Evolutionary conservation across 2,113 vertebrate species (phyloP).

Genomic region (Trematocara marginatum): DNA sequence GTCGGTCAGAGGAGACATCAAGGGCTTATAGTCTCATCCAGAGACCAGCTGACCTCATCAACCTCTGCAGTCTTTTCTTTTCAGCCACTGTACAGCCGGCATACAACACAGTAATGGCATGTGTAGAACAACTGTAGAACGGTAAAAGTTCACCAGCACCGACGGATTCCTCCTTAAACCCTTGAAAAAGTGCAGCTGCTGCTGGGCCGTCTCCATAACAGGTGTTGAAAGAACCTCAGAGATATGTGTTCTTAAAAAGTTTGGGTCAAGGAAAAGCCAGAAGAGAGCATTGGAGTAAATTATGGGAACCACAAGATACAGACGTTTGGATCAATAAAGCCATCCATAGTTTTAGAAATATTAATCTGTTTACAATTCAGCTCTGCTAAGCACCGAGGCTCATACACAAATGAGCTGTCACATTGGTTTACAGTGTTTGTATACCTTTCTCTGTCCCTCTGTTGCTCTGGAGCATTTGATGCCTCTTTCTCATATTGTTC

Average conservation of each 20-base stretch:
- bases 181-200: background rate
- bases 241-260: background rate
- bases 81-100: background rate
- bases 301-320: background rate
- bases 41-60: background rate
- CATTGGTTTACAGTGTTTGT: background rate
- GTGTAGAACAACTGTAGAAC: background rate
- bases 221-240: background rate
- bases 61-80: background rate
- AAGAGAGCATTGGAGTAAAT: background rate
- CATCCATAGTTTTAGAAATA: background rate
- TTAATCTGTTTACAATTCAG: background rate
- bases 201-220: background rate
- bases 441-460: background rate
- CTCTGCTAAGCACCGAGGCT: background rate
- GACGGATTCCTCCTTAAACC: background rate
- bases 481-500: background rate
- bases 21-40: background rate
- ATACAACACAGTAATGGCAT: background rate
- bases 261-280: background rate
- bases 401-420: background rate
- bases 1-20: background rate
- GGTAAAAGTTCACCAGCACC: background rate
- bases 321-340: background rate
- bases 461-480: background rate